Base-by-base conservation (phyloP, 2,797 vertebrate species). In the Synanceia verrucosa region DNA sequence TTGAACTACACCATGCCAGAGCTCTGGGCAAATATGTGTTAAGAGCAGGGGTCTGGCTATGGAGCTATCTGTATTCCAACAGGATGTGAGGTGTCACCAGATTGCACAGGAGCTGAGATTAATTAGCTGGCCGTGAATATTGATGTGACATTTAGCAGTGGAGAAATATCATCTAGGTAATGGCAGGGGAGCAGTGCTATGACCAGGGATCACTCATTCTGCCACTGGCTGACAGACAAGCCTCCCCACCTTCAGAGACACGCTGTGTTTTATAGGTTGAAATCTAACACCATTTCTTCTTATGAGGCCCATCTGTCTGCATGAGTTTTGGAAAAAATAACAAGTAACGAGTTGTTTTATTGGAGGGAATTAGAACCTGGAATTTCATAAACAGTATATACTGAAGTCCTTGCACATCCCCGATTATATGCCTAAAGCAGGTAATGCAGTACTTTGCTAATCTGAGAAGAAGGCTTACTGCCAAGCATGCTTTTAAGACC, bases 121-220 rank as follows among this genome's bases (percentile, higher is more conserved):
- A 89, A 92, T 91, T 91, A 89, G 85, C 81, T 28, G 60, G 71
- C 70, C 19, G 67, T 28, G 83, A 87, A 91, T 93, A 91, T 93
- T 91, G 90, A 93, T 90, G 92, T 92, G 91, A 88, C 91, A 93
- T 92, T 92, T 92, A 89, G 81, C 82, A 44, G 83, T 55, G 71
- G 79, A 79, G 85, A 86, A 89, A 91, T 86, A 87, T 93, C 84
- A 84, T 86, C 66, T 56, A 64, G 80, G 83, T 76, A 80, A 86
- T 85, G 80, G 83, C 85, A 74, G 74, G 60, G 83, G 85, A 87
- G 81, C 84, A 48, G 60, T 28, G 70, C 75, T 43, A 12, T 82
- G 79, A 60, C 84, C 33, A 56, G 65, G 52, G 82, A 90, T 90
- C 83, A 80, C 81, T 88, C 86, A 81, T 82, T 65, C 63, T 78